Base-by-base conservation (phyloP, 2,113 vertebrate genomes). In the Melanostigma gelatinosum region DNA sequence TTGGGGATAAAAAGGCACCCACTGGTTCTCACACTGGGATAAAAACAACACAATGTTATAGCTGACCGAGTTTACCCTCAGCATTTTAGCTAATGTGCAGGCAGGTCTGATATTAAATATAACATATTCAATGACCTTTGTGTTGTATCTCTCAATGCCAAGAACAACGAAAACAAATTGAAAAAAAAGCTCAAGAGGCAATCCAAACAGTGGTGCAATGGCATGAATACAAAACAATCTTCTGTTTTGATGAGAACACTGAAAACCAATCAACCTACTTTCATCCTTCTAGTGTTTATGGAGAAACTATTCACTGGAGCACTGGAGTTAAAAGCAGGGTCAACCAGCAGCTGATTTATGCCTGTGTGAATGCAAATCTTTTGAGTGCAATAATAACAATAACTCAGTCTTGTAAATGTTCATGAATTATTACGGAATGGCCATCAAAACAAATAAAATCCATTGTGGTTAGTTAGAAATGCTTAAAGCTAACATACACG, bases 131-230 rank as follows among this genome's bases (percentile, higher is more conserved):
- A 34, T 74, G 78, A 40, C 36, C 10, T 12, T 52, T 4, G 52
- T 74, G 44, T 60, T 87, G 77, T 32, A 55, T 77, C 65, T 65
- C 62, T 60, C 62, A 48, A 36, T 69, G 72, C 50, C 79, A 78
- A 58, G 40, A 74, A 86, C 32, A 79, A 82, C 75, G 68, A 66
- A 58, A 72, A 72, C n/a, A 84, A 84, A 88, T 55, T 61, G 40
- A 29, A 77, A 44, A 29, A 64, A 71, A 38, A 38, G 52, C 38
- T 62, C 36, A 58, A 70, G 3, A 60, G 38, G 60, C 52, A 55
- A 60, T 44, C 34, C 11, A 34, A 73, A 67, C 5, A 57, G 60
- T 54, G 27, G 62, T 50, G 42, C 62, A 85, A 75, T 77, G 64
- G 57, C 48, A 57, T 73, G 50, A 60, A 83, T 63, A 78, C 72